phyloP scores from a whole-genome alignment of 2,888 invertebrate genomes.

The Himalopsyche kuldschensis region DNA sequence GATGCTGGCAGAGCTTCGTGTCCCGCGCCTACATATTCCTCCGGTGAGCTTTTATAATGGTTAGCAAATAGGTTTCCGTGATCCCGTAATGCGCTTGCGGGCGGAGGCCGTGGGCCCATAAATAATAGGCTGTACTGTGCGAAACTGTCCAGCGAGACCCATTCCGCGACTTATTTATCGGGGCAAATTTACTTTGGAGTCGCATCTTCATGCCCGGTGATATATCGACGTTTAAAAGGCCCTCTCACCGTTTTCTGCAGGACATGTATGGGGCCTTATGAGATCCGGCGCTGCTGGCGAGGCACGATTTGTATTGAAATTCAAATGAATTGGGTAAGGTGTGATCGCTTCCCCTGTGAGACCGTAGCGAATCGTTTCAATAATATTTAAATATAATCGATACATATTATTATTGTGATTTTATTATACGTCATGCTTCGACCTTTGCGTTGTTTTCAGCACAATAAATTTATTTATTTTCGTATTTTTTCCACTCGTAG shows the following conservation, averaged over 20 bases:
- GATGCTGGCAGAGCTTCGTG: neutral
- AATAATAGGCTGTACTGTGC: slow-evolving; percentile 34
- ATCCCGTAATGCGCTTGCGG: slow-evolving; percentile 35
- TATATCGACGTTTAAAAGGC: slow-evolving; percentile 16
- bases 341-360: neutral
- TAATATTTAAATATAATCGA: neutral
- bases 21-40: neutral
- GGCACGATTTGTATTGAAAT: slow-evolving; percentile 38
- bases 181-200: slow-evolving; percentile 27
- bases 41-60: slow-evolving; percentile 13
- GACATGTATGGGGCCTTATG: slow-evolving; percentile 18
- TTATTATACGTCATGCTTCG: neutral
- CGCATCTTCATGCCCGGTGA: slow-evolving; percentile 32
- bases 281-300: slow-evolving; percentile 21
- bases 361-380: neutral
- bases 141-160: slow-evolving; percentile 35
- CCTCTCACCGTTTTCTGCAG: slow-evolving; percentile 5
- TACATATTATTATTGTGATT: neutral
- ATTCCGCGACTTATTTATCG: slow-evolving; percentile 34
- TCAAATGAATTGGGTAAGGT: slow-evolving; percentile 12
- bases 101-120: slow-evolving; percentile 34
- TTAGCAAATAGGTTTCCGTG: slow-evolving; percentile 40
- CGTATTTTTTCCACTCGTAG: too few species aligned
- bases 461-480: too few species aligned
- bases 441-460: neutral